These are phyloP conservation scores for Etheostoma nigrum DNA, from an alignment of 2,797 vertebrate genomes.

Conservation along the genomic window DNA sequence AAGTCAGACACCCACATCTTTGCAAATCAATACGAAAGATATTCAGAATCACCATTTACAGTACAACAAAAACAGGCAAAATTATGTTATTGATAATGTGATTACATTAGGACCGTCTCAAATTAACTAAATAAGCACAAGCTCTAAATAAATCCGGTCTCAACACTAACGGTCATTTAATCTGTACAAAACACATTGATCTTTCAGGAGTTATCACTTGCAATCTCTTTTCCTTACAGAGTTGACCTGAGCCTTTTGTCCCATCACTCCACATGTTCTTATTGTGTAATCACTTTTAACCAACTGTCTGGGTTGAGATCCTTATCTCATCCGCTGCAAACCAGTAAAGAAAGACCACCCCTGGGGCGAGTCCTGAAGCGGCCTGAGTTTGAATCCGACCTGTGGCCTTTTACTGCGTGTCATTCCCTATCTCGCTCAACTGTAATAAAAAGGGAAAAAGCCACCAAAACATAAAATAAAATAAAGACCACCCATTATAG, in stretches of 20 bases:
- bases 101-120: background rate
- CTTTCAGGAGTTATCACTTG: constrained; percentile 38
- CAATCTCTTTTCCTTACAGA: constrained; percentile 36
- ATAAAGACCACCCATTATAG: constrained; percentile 62
- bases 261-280: constrained; percentile 65
- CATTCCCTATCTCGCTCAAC: no score
- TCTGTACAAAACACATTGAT: constrained; percentile 41
- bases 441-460: no score
- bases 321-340: constrained; percentile 62
- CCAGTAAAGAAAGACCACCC: constrained; percentile 62
- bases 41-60: constrained; percentile 16
- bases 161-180: constrained; percentile 28
- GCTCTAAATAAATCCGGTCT: constrained; percentile 14
- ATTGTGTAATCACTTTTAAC: constrained; percentile 60
- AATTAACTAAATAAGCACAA: constrained; percentile 18
- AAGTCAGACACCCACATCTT: constrained; percentile 22
- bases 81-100: constrained; percentile 16
- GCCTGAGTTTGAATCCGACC: no score
- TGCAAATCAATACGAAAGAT: constrained; percentile 41
- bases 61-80: constrained; percentile 4
- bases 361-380: background rate
- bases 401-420: no score
- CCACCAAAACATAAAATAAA: no score
- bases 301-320: constrained; percentile 48
- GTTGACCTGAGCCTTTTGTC: constrained; percentile 55